Percentiles rank a stretch among this genome's conserved stretches.
phyloP scores from a whole-genome alignment of 2,113 vertebrate species.

The Maylandia zebra region DNA sequence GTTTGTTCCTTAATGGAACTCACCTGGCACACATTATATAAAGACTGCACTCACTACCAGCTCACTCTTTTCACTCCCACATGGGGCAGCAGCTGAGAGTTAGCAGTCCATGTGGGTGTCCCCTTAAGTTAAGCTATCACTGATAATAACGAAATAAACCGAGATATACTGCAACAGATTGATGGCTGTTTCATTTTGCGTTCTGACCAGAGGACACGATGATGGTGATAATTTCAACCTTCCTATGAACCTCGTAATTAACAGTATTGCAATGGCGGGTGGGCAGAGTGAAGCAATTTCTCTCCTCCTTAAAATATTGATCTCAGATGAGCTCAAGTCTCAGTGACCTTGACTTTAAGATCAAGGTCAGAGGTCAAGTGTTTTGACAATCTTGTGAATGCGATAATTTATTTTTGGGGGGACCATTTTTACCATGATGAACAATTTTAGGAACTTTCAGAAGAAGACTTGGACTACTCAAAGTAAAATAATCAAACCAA shows the following conservation, averaged over 20 bases:
- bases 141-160: not conserved
- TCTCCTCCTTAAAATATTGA: not conserved
- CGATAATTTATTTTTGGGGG: not conserved
- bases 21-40: not conserved
- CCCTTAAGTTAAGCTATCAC: not conserved
- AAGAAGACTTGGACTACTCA: not conserved
- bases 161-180: not conserved
- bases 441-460: not conserved
- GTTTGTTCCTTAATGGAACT: not conserved
- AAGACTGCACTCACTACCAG: not conserved
- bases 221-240: not conserved
- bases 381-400: not conserved
- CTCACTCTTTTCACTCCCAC: not conserved
- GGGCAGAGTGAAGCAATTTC: not conserved
- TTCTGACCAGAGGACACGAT: not conserved
- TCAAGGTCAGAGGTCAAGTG: not conserved
- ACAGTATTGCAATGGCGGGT: not conserved
- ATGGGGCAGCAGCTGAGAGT: not conserved
- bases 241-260: not conserved
- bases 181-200: not conserved
- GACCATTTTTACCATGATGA: not conserved
- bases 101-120: not conserved
- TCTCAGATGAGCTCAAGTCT: not conserved
- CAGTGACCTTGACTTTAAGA: not conserved
- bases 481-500: not conserved